Conservation (phyloP, 2,888 invertebrate species). For the Philopedon plagiatum region DNA sequence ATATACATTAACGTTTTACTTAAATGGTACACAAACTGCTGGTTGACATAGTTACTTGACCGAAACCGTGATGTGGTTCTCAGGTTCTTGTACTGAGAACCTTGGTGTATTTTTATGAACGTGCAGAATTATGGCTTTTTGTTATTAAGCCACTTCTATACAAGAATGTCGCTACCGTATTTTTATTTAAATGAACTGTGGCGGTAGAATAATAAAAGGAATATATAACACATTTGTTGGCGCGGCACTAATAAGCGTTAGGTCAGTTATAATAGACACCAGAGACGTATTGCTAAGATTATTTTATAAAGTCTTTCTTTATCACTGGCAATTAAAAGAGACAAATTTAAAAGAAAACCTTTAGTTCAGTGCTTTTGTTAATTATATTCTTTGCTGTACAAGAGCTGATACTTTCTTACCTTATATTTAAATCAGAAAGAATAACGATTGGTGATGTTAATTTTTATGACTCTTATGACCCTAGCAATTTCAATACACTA, state of each 20-base stretch:
- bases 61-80: conserved; percentile 49
- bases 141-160: conserved; percentile 3
- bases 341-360: too few relatives aligned
- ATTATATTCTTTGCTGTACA: too few relatives aligned
- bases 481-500: too few relatives aligned
- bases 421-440: too few relatives aligned
- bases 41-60: conserved; percentile 46
- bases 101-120: conserved; percentile 41
- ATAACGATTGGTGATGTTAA: too few relatives aligned
- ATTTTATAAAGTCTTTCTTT: too few relatives aligned
- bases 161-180: conserved; percentile 15
- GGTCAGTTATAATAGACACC: too few relatives aligned
- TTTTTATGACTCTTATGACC: too few relatives aligned
- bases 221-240: conserved; percentile 2
- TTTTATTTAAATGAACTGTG: background rate
- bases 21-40: conserved; percentile 34
- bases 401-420: too few relatives aligned
- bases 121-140: conserved; percentile 6
- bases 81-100: conserved; percentile 38
- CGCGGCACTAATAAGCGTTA: background rate
- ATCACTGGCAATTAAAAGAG: too few relatives aligned
- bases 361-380: too few relatives aligned
- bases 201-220: background rate
- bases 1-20: conserved; percentile 26
- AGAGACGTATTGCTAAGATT: too few relatives aligned